Evolutionary conservation across 53 echinoderm and acorn worm species (phyloP).

Genomic region (Hippasteria phrygiana): DNA sequence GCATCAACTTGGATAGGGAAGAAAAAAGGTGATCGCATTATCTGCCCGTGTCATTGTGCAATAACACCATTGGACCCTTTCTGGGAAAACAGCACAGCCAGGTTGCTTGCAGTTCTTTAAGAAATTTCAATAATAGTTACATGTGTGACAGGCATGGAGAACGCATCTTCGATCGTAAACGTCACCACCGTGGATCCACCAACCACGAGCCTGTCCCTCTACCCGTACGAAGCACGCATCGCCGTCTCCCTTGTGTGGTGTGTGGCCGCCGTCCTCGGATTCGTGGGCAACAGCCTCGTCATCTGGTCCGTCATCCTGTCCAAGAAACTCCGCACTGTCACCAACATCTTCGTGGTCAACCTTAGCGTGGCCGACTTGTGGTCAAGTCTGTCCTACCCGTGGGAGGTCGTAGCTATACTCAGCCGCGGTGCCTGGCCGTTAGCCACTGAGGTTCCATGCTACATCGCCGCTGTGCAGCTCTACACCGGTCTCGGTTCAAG

Average conservation of each 20-base stretch:
- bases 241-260: conserved; percentile 7
- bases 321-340: conserved; percentile 47
- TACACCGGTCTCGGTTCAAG: conserved; percentile 54
- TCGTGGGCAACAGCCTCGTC: conserved; percentile 52
- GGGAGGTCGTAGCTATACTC: conserved; percentile 34
- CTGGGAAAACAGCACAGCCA: too few relatives aligned
- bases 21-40: too few relatives aligned
- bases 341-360: conserved; percentile 62
- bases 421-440: conserved; percentile 20
- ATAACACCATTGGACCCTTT: too few relatives aligned
- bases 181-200: neutral
- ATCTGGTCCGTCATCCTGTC: conserved; percentile 47
- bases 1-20: too few relatives aligned
- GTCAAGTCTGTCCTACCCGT: conserved; percentile 57
- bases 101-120: too few relatives aligned
- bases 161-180: neutral
- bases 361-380: conserved; percentile 56
- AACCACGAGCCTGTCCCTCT: neutral
- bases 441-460: conserved; percentile 8
- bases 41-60: too few relatives aligned
- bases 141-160: neutral
- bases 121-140: too few relatives aligned
- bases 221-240: conserved; percentile 16
- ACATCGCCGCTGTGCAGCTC: conserved; percentile 46
- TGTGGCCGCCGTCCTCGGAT: conserved; percentile 18